Evolutionary conservation across 2,888 invertebrate genomes (phyloP), one percentile per base, ranked within the genome.

Genomic region (Pristionchus japonicus): DNA sequence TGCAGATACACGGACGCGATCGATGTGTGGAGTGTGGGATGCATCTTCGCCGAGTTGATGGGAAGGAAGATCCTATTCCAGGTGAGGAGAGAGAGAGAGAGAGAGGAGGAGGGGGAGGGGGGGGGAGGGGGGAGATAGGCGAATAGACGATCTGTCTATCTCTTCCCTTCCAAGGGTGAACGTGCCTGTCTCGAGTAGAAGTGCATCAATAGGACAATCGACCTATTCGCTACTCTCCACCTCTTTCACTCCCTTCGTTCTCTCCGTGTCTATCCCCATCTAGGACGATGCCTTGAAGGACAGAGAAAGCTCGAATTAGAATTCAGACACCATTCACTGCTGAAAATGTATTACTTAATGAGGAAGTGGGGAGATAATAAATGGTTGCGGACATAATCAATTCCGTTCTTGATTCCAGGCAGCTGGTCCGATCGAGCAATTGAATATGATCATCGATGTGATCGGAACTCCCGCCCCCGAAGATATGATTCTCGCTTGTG

Each of bases 11-110:
- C 97, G 13, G 97, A 97, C 17, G 97, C 98, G 7, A 98, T 99
- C 80, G 99, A 99, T 95, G 97, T 99, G 88, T 99, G 99, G 99
- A 98, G 98, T 74, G 98, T 99, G 80, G 99, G 99, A 82, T 99
- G 99, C 95, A 99, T 99, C 95, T 99, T 99, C 95, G 99, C 98
- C 64, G 99, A 99, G 95, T 96, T 99, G 89, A 96, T 99, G 84
- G 97, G 98, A 89, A 96, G 99, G 91, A 96, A 98, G 93, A 99
- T 99, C 93, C 96, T 99, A 92, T 99, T 99, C 96, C 98, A 98
- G 52, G 87, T 87, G 13, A 34, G 74, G 7, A 31, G 31, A 37
- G 6, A 37, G 20, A 37, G 31, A 34, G 3, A 31, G 70, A 34
- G 70, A 70, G 34, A 31, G 7, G 17, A 74, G n/a, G n/a, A n/a